Evolutionary conservation across 2,888 invertebrate genomes (phyloP).

Genomic region (Chrysopilus asiliformis): DNA sequence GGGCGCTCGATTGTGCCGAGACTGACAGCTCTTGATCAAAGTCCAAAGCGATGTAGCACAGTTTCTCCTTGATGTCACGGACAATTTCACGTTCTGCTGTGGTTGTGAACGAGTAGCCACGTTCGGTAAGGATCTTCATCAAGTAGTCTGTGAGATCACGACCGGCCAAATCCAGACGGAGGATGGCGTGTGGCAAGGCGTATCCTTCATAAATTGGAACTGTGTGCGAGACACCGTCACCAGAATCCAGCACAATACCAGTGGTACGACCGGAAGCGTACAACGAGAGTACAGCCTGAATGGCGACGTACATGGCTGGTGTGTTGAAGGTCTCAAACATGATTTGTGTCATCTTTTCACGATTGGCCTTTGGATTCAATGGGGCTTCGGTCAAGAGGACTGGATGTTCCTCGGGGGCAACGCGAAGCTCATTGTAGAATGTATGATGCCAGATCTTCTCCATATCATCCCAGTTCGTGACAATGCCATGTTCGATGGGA

Average conservation of each 20-base stretch:
- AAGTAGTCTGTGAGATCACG: conserved; percentile 70
- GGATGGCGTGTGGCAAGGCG: conserved; percentile 70
- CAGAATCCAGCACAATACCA: conserved; percentile 72
- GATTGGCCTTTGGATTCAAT: no score
- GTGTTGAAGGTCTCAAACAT: no score
- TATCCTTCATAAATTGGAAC: no score
- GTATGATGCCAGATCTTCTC: no score
- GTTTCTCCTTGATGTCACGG: no score
- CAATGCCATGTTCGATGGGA: conserved; percentile 94
- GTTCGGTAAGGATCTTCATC: conserved; percentile 71
- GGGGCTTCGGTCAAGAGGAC: conserved; percentile 79
- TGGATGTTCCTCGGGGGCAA: conserved; percentile 90
- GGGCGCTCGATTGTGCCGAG: conserved; percentile 66
- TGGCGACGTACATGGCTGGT: conserved; percentile 87
- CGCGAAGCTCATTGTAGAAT: no score
- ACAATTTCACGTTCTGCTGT: conserved; percentile 70
- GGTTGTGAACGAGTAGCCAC: conserved; percentile 71
- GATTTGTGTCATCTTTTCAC: no score
- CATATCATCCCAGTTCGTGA: conserved; percentile 99
- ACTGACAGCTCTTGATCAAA: conserved; percentile 84
- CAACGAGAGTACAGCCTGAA: conserved; percentile 77
- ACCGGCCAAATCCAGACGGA: conserved; percentile 69
- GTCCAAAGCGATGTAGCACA: conserved; percentile 77
- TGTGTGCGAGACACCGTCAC: conserved; percentile 77
- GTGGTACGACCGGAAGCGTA: conserved; percentile 81